Percentiles rank a stretch among this genome's conserved stretches.
Evolutionary conservation across 2,888 invertebrate species (phyloP).

Genomic region (Galeopsomyia nigrocyanea): DNA sequence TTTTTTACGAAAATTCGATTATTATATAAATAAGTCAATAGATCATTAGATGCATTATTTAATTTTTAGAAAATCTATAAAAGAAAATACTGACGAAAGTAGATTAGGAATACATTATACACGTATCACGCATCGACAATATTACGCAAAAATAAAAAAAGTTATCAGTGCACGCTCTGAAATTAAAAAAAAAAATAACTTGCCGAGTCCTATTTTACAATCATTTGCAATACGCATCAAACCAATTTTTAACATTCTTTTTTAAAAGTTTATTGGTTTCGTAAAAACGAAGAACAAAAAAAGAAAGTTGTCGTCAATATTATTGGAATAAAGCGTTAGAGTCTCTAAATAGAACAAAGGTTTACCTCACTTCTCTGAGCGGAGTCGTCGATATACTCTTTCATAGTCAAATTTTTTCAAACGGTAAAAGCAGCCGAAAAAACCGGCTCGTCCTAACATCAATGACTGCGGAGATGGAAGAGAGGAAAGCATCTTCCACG

Average conservation of each 20-base stretch:
- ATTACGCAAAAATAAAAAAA: slow-evolving; percentile 31
- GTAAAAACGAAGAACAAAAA: not conserved
- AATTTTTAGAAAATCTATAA: slow-evolving; percentile 40
- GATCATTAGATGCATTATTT: slow-evolving; percentile 25
- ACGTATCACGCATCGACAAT: slow-evolving; percentile 37
- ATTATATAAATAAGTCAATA: slow-evolving; percentile 31
- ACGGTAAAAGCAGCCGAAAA: slow-evolving; percentile 29
- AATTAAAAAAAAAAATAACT: too few species aligned
- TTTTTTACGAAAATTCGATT: slow-evolving; percentile 21
- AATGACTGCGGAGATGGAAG: slow-evolving; percentile 10
- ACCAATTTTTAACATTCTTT: too few species aligned
- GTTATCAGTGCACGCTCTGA: slow-evolving; percentile 4
- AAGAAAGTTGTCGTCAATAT: slow-evolving; percentile 16
- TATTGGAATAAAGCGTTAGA: slow-evolving; percentile 1
- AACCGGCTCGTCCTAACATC: slow-evolving; percentile 40
- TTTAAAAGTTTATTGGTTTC: too few species aligned
- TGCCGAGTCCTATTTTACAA: too few species aligned
- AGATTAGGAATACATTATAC: slow-evolving; percentile 41
- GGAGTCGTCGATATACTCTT: slow-evolving; percentile 3
- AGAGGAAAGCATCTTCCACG: slow-evolving; percentile 18
- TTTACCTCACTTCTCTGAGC: not conserved
- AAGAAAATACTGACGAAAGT: slow-evolving; percentile 45
- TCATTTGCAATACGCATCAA: too few species aligned
- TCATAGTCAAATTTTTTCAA: slow-evolving; percentile 25
- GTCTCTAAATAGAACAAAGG: slow-evolving; percentile 25